Conservation (phyloP, 2,888 invertebrate genomes). For the Craniophora ligustri region DNA sequence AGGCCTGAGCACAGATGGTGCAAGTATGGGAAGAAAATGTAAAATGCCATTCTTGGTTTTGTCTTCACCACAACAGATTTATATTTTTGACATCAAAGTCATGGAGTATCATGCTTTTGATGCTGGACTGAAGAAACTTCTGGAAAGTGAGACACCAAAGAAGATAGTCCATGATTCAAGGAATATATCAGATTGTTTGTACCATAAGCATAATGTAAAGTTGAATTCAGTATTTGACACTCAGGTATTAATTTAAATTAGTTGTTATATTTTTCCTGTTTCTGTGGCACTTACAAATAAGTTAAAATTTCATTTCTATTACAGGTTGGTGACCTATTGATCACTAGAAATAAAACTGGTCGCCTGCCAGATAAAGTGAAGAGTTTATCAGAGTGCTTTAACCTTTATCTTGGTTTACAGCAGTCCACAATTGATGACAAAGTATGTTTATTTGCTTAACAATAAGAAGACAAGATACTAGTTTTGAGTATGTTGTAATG, state of each 20-base stretch:
- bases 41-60: constrained; percentile 83
- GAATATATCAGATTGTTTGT: constrained; percentile 88
- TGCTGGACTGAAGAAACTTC: constrained; percentile 81
- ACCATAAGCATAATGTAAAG: constrained; percentile 88
- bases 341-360: constrained; percentile 79
- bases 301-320: constrained; percentile 37
- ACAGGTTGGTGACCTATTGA: constrained; percentile 85
- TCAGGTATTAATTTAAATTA: constrained; percentile 71
- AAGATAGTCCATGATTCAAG: constrained; percentile 90
- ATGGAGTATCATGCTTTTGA: constrained; percentile 85
- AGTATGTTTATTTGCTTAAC: constrained; percentile 65
- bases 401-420: constrained; percentile 80
- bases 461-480: no score
- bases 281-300: no score
- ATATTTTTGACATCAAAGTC: constrained; percentile 85
- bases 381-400: constrained; percentile 78
- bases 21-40: constrained; percentile 84
- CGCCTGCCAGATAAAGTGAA: constrained; percentile 75
- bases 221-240: constrained; percentile 90
- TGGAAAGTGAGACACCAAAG: constrained; percentile 80
- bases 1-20: constrained; percentile 81
- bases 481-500: no score
- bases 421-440: constrained; percentile 76
- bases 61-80: constrained; percentile 81
- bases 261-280: no score